Evolutionary conservation across 2,113 vertebrate species (phyloP).

Genomic region (Columbina picui): DNA sequence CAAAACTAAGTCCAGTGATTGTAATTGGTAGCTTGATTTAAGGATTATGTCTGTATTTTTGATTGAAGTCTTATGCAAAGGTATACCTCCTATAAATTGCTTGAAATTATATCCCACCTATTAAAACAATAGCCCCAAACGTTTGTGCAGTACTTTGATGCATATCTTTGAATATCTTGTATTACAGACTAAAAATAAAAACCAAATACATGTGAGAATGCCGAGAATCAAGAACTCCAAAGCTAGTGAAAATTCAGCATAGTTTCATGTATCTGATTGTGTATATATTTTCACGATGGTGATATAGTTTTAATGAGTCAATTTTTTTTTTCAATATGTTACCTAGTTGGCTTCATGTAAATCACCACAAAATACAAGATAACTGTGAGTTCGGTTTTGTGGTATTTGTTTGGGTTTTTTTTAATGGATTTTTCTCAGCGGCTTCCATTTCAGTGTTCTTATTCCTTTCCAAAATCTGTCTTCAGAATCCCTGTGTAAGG

Average conservation of each 20-base stretch:
- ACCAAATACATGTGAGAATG: not conserved
- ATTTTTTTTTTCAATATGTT: not conserved
- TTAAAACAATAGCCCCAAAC: not conserved
- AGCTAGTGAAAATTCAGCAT: not conserved
- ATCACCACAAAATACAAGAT: not conserved
- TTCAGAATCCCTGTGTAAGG: not conserved
- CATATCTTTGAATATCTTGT: accelerated
- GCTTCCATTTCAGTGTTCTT: not conserved
- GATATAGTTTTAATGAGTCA: not conserved
- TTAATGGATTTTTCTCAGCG: not conserved
- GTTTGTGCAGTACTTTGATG: not conserved
- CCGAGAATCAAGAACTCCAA: not conserved
- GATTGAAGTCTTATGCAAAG: not conserved
- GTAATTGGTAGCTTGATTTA: not conserved
- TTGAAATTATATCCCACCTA: not conserved
- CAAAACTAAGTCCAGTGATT: not conserved
- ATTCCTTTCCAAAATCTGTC: not conserved
- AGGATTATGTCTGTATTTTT: not conserved
- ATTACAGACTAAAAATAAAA: not conserved
- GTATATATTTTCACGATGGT: not conserved
- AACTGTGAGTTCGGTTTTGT: accelerated
- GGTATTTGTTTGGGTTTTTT: not conserved
- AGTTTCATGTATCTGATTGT: not conserved
- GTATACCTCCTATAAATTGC: not conserved
- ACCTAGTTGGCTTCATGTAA: not conserved